These are phyloP conservation scores for Coreoperca whiteheadi DNA, from an alignment of 2,113 vertebrate species.

Conservation along the genomic window DNA sequence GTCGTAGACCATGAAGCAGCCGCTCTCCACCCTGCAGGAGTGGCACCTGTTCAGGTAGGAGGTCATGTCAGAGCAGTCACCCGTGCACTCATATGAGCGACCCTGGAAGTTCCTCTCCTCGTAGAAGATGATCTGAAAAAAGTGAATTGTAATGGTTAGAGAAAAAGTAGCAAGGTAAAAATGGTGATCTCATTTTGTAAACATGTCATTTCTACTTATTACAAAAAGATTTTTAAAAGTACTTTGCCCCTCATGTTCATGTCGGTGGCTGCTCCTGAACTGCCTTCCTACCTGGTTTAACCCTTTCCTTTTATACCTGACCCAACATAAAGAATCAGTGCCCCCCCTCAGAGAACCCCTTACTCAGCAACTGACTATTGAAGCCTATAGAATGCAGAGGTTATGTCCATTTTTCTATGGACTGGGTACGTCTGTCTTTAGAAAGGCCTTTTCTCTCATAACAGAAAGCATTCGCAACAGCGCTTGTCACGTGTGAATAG, in stretches of 20 bases:
- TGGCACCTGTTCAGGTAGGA: conserved; percentile 77
- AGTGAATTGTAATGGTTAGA: background rate
- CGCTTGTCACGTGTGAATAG: conserved; percentile 30
- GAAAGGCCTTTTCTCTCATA: conserved; percentile 54
- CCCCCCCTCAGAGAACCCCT: conserved; percentile 50
- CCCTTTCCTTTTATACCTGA: conserved; percentile 76
- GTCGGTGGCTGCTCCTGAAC: conserved; percentile 53
- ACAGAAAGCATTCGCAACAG: conserved; percentile 43
- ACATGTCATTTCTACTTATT: background rate
- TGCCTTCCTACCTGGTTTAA: conserved; percentile 63
- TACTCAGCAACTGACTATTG: conserved; percentile 63
- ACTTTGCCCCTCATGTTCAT: conserved; percentile 78
- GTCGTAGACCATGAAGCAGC: conserved; percentile 82
- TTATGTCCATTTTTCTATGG: conserved; percentile 38
- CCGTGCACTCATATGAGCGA: conserved; percentile 75
- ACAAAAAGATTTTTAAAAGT: background rate
- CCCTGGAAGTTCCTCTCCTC: conserved; percentile 80
- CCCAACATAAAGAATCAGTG: conserved; percentile 40
- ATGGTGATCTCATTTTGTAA: background rate
- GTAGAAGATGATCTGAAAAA: conserved; percentile 73
- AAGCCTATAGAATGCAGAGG: conserved; percentile 49
- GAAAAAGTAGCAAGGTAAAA: background rate
- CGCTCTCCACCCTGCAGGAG: conserved; percentile 75
- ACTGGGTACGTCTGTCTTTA: conserved; percentile 42
- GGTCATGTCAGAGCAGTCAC: conserved; percentile 77